Conservation (phyloP, 2,888 invertebrate species). For the Acleris holmiana region DNA sequence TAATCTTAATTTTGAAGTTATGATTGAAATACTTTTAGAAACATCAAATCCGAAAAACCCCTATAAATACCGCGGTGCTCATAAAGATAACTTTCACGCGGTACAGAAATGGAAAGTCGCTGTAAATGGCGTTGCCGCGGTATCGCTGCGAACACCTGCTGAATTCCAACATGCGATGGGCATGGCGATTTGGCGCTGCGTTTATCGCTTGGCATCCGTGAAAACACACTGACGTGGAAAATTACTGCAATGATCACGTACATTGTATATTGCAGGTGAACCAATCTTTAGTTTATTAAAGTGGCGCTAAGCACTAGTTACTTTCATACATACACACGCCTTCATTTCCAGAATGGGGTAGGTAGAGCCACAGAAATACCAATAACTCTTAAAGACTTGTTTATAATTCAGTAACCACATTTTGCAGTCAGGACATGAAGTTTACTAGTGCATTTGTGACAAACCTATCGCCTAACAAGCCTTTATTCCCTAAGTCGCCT, state of each 20-base stretch:
- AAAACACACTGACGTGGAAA: conserved; percentile 10
- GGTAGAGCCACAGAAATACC: too few relatives aligned
- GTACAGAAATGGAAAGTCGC: conserved; percentile 33
- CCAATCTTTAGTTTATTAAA: background rate
- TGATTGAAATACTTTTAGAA: background rate
- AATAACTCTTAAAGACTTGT: too few relatives aligned
- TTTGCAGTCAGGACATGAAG: too few relatives aligned
- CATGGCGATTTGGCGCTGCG: conserved; percentile 20
- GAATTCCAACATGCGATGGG: conserved; percentile 34
- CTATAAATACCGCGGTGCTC: background rate
- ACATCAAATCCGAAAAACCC: too few relatives aligned
- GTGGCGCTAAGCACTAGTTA: too few relatives aligned
- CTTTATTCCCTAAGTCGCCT: too few relatives aligned
- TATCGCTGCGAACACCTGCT: conserved; percentile 36
- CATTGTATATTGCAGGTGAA: background rate
- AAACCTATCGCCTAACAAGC: too few relatives aligned
- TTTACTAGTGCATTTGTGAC: too few relatives aligned
- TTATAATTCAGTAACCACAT: too few relatives aligned
- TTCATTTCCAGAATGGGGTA: too few relatives aligned
- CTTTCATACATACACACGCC: too few relatives aligned
- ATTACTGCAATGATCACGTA: conserved; percentile 18
- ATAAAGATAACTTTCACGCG: conserved; percentile 28
- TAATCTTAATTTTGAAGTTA: background rate
- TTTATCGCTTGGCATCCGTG: conserved; percentile 20
- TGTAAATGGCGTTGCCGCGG: conserved; percentile 28